Base-by-base conservation (phyloP, 1,140 invertebrate genomes). In the Muscidifurax raptorellus region DNA sequence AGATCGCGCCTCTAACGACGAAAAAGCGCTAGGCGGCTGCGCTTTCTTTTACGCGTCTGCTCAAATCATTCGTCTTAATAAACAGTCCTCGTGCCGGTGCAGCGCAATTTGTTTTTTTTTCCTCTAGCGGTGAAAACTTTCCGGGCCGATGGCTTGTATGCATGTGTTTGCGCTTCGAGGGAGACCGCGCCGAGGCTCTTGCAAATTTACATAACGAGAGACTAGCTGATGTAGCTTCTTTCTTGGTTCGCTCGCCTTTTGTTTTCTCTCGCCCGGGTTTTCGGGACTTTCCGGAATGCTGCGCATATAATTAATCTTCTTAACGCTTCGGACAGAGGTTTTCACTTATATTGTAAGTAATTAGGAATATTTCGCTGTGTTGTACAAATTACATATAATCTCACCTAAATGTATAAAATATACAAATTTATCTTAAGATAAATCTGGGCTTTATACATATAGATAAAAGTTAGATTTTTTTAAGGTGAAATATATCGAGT, bases 1-100 rank as follows among this genome's bases (percentile, higher is more conserved):
- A 86, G 84, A 86, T 83, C 82, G 59, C 74, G 66, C n/a, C n/a
- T 74, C 80, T 66, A 78, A 82, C 59, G 67, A 36, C 59, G 76
- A 85, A 76, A 52, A 78, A 78, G 30, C 2, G 18, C 12, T 13
- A 30, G 9, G 28, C 69, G 10, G 36, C 27, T 25, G 22, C 28
- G n/a, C 27, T 30, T 77, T 47, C 81, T 27, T 82, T 82, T 40
- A 66, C 47, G 36, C 25, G n/a, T n/a, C n/a, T n/a, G n/a, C n/a
- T 83, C 69, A 64, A 67, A 59, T 78, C 75, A 83, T 83, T 72
- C 66, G 44, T 78, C 75, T 83, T 79, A 71, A 83, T 83, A 79
- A 83, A 44, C 15, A 12, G 10, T 13, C 52, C 27, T 4, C 40
- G 79, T 69, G 22, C 80, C n/a, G 67, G 4, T 40, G 36, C 7